Evolutionary conservation across 2,888 invertebrate species (phyloP).

Genomic region (Aelia acuminata): DNA sequence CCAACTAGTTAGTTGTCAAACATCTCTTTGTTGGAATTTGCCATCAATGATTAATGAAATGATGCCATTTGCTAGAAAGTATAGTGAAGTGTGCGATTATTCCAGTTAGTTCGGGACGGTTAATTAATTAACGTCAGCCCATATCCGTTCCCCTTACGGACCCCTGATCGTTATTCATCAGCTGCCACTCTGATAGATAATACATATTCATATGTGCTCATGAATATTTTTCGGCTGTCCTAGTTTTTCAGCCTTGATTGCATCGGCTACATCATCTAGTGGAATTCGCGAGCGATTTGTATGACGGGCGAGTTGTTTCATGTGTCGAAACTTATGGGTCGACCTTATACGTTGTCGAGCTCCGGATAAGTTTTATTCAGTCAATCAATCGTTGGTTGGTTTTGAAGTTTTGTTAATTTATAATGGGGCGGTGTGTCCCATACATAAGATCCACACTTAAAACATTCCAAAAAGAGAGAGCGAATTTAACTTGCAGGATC

Average conservation of each 20-base stretch:
- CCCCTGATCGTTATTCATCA: neutral
- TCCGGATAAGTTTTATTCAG: too few species aligned
- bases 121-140: neutral
- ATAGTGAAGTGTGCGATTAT: neutral
- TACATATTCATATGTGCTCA: neutral
- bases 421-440: too few species aligned
- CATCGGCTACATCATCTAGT: neutral
- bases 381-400: neutral
- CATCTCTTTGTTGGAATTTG: too few species aligned
- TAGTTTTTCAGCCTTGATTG: neutral
- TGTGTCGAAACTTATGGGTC: neutral
- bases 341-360: too few species aligned
- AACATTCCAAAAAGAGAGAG: too few species aligned
- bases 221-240: constrained; percentile 15
- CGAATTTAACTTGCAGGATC: too few species aligned
- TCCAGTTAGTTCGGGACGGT: neutral
- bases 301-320: neutral
- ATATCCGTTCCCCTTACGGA: neutral
- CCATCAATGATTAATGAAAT: neutral
- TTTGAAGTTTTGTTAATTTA: too few species aligned
- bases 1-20: too few species aligned
- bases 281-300: neutral
- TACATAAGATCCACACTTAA: too few species aligned
- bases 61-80: neutral
- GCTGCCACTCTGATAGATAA: neutral